Conservation (phyloP, 2,888 invertebrate species). For the Iphiclides podalirius region DNA sequence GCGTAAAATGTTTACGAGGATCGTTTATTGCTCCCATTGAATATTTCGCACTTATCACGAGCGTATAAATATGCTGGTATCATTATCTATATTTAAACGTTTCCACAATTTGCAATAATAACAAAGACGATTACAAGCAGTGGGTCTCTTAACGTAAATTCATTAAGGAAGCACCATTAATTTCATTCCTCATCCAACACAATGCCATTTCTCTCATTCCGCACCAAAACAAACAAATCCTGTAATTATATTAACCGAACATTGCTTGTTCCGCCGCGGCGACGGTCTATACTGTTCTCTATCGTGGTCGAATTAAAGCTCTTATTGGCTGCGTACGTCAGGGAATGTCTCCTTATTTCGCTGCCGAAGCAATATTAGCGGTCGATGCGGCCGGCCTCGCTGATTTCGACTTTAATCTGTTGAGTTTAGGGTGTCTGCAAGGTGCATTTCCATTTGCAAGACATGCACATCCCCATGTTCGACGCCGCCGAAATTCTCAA, state of each 20-base stretch:
- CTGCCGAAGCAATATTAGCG: constrained; percentile 14
- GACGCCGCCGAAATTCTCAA: constrained; percentile 70
- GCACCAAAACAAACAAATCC: constrained; percentile 76
- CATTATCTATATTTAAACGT: constrained; percentile 24
- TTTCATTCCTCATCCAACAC: constrained; percentile 62
- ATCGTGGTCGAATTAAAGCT: constrained; percentile 28
- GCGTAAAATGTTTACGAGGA: no score
- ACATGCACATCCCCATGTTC: constrained; percentile 46
- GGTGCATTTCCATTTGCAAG: constrained; percentile 26
- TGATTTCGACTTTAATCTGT: constrained; percentile 10
- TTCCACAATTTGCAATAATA: constrained; percentile 45
- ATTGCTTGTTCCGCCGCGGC: constrained; percentile 28
- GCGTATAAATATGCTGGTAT: no score
- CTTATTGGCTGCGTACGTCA: not conserved
- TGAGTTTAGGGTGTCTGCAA: not conserved
- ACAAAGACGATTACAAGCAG: constrained; percentile 53
- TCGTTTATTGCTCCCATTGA: no score
- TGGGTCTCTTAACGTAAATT: constrained; percentile 69
- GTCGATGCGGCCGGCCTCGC: not conserved
- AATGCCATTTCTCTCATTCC: constrained; percentile 68
- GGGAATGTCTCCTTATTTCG: constrained; percentile 12
- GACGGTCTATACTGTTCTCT: constrained; percentile 40
- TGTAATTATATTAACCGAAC: constrained; percentile 66
- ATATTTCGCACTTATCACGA: no score
- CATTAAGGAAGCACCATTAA: constrained; percentile 72